Percentiles rank a stretch among this genome's conserved stretches.
phyloP scores from a whole-genome alignment of 2,888 invertebrate species.

The Petrolisthes manimaculis region DNA sequence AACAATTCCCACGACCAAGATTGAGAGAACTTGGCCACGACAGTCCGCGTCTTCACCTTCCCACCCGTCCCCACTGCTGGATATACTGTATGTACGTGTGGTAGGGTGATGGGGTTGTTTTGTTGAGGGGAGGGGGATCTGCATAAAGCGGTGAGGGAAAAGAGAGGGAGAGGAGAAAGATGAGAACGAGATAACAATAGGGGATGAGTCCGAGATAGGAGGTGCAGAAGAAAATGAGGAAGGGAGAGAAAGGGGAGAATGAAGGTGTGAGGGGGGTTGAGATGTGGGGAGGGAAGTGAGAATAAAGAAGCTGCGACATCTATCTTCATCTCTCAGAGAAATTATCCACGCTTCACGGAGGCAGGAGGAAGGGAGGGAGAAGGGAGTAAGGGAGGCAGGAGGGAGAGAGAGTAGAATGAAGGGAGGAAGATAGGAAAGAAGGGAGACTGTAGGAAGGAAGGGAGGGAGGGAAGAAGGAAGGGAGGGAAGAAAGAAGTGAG shows the following conservation, averaged over 20 bases:
- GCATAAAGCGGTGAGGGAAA: neutral
- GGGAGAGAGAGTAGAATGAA: too few species aligned
- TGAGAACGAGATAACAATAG: neutral
- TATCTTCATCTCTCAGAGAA: neutral
- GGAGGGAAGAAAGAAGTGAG: neutral
- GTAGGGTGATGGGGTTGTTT: neutral
- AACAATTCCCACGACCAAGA: too few species aligned
- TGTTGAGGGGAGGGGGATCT: neutral
- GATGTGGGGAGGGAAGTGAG: too few species aligned
- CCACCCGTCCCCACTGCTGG: too few species aligned
- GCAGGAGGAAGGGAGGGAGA: neutral
- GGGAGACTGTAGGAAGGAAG: neutral
- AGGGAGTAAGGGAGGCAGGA: too few species aligned
- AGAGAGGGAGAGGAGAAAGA: neutral
- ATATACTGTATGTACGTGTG: neutral
- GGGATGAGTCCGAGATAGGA: neutral
- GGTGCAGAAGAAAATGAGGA: neutral
- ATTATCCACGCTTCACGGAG: constrained; percentile 1
- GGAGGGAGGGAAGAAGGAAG: neutral
- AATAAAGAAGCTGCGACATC: neutral
- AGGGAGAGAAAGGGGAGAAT: too few species aligned
- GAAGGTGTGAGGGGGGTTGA: too few species aligned
- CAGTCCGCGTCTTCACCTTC: too few species aligned
- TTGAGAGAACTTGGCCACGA: too few species aligned
- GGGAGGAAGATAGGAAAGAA: neutral